Evolutionary conservation across 2,888 invertebrate species (phyloP).

Genomic region (Papilio gigon): DNA sequence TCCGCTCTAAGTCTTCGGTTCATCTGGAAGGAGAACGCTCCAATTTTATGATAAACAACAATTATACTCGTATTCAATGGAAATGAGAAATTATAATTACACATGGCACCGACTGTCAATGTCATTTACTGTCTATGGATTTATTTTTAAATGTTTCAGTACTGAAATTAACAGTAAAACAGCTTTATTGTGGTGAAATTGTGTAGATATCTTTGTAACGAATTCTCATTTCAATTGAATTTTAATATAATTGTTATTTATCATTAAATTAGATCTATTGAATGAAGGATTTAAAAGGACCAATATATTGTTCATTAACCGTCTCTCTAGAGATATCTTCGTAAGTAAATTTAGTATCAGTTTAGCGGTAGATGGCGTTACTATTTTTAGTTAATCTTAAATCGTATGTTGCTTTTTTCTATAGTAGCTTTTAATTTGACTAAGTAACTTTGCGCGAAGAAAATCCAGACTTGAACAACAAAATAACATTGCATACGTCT

Average conservation of each 20-base stretch:
- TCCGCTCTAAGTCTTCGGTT: too few relatives aligned
- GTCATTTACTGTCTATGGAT: too few relatives aligned
- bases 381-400: background rate
- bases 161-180: too few relatives aligned
- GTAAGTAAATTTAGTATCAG: conserved; percentile 6
- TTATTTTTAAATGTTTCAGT: too few relatives aligned
- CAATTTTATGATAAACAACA: too few relatives aligned
- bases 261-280: background rate
- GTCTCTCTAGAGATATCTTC: background rate
- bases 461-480: background rate
- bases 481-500: background rate
- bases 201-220: too few relatives aligned
- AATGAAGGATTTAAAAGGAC: background rate
- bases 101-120: too few relatives aligned
- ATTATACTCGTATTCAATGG: too few relatives aligned
- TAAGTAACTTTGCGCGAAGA: background rate
- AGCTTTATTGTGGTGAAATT: too few relatives aligned
- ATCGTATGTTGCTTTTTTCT: background rate
- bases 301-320: background rate
- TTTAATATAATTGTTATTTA: background rate
- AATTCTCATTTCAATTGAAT: too few relatives aligned
- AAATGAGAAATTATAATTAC: too few relatives aligned
- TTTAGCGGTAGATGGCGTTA: background rate
- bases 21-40: too few relatives aligned
- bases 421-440: background rate